phyloP scores from a whole-genome alignment of 2,113 vertebrate genomes.

The Gadus macrocephalus region DNA sequence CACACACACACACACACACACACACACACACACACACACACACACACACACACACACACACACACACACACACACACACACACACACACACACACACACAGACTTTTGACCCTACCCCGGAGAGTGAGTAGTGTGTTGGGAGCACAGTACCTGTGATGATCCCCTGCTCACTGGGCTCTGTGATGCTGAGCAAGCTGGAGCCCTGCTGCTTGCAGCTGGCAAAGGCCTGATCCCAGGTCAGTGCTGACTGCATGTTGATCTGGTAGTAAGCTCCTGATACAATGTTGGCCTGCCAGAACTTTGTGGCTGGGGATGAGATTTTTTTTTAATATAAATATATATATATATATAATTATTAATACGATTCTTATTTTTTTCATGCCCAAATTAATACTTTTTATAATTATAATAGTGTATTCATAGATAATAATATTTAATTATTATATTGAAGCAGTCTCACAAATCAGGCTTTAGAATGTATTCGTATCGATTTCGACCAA shows the following conservation, averaged over 20 bases:
- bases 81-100: background rate
- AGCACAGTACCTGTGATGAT: constrained; percentile 80
- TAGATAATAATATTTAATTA: too few relatives aligned
- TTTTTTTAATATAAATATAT: too few relatives aligned
- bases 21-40: background rate
- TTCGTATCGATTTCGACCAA: too few relatives aligned
- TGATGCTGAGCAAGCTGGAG: constrained; percentile 78
- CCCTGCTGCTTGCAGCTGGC: constrained; percentile 88
- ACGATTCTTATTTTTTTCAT: background rate
- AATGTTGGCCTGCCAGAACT: constrained; percentile 76
- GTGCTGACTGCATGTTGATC: constrained; percentile 75
- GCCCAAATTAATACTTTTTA: too few relatives aligned
- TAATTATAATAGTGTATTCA: too few relatives aligned
- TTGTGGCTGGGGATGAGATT: constrained; percentile 51
- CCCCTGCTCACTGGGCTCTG: constrained; percentile 81
- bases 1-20: background rate
- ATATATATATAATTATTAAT: background rate
- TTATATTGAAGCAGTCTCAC: too few relatives aligned
- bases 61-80: background rate
- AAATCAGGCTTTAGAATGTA: too few relatives aligned
- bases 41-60: constrained; percentile 1
- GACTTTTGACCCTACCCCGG: background rate
- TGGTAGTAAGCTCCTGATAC: constrained; percentile 80
- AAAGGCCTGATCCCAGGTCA: constrained; percentile 86
- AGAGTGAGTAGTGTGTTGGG: background rate